Evolutionary conservation across 2,113 vertebrate genomes (phyloP), one percentile per base, ranked within the genome.

Genomic region (Lanius ludovicianus): DNA sequence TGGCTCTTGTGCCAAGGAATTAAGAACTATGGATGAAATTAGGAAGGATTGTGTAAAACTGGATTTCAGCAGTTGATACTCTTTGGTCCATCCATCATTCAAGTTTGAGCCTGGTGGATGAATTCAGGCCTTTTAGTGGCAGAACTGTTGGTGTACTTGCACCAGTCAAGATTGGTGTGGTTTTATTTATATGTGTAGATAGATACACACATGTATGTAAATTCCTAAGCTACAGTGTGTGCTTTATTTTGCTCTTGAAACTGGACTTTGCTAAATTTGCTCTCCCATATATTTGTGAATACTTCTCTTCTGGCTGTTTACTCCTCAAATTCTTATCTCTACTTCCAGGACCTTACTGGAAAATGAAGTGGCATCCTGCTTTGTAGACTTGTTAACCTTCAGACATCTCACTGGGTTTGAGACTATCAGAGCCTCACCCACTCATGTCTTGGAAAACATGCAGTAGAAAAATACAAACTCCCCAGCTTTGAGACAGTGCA

Each of bases 141-240:
- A 77, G 24, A 73, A 23, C 25, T 64, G 19, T 59, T 63, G 24
- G 19, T 87, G 19, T 70, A 20, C 47, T 62, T 53, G 47, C 56
- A 62, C 27, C 23, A 25, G 10, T 63, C 15, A 62, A 30, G 37
- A 33, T 49, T 23, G 16, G 8, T 82, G 42, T 67, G 55, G 17
- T 25, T 70, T 75, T 65, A 21, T 35, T 64, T 39, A 6, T 30
- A 0, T 37, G 6, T 33, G 8, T 39, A 39, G 10, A 12, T 27
- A 50, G 13, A 42, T 28, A 15, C 4, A 8, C 3, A 24, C 0
- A 0, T 23, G n/a, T 78, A 3, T 53, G 20, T 47, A 33, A 41
- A 15, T 50, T 50, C 13, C 9, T 41, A 33, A 75, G 31, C 11
- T 47, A 10, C 20, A 39, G 0, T 5, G 5, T 47, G 15, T 52